phyloP scores from a whole-genome alignment of 1,140 invertebrate genomes.

The Brachionus paranguensis region DNA sequence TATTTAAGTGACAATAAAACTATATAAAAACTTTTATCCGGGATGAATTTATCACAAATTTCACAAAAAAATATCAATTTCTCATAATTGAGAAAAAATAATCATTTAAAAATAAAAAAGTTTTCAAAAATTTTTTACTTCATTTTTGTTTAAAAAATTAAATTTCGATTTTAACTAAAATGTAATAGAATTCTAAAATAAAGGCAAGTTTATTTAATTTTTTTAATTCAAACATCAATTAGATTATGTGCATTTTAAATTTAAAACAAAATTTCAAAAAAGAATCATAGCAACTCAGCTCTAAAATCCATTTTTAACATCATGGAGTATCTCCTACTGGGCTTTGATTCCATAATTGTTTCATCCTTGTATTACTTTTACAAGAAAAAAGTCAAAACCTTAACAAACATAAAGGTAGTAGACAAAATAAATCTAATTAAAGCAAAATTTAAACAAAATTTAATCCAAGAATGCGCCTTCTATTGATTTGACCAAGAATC shows the following conservation, averaged over 20 bases:
- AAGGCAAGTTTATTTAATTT: conserved; percentile 11
- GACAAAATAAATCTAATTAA: neutral
- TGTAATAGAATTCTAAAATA: neutral
- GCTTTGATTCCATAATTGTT: conserved; percentile 22
- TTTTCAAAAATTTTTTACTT: too few species aligned
- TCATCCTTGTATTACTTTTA: conserved; percentile 24
- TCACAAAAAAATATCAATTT: neutral
- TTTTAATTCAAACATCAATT: neutral
- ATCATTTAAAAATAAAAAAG: too few species aligned
- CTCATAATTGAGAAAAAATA: neutral
- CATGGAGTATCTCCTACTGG: conserved; percentile 35
- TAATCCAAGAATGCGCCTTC: conserved; percentile 1
- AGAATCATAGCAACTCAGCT: neutral
- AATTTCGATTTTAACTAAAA: neutral
- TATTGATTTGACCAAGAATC: neutral
- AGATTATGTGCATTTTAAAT: neutral
- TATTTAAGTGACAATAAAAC: too few species aligned
- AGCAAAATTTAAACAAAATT: neutral
- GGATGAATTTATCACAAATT: neutral
- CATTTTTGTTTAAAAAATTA: neutral
- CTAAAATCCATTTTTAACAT: neutral
- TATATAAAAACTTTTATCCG: too few species aligned
- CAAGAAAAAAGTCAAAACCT: neutral
- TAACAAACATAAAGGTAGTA: conserved; percentile 2
- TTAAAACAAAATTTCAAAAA: neutral